These are phyloP conservation scores for Thripadectes ignobilis DNA, from an alignment of 2,797 vertebrate genomes.

Conservation along the genomic window DNA sequence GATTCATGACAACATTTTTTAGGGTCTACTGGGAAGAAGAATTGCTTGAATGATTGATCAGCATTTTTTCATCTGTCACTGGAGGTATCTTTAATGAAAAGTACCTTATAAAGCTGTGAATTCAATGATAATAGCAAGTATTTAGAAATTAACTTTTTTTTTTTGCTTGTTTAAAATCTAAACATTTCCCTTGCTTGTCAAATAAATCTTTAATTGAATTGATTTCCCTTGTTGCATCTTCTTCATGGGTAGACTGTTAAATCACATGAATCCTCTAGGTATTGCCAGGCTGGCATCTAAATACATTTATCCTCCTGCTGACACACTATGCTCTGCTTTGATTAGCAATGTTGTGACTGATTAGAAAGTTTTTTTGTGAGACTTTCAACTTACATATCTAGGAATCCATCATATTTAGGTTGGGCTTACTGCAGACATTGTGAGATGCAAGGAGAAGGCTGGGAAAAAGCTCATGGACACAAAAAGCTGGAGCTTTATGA, in stretches of 20 bases:
- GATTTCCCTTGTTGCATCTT: constrained; percentile 23
- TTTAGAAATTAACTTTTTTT: constrained; percentile 6
- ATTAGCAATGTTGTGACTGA: background rate
- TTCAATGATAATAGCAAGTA: constrained; percentile 18
- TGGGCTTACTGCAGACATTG: background rate
- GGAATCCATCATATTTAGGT: background rate
- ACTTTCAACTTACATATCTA: background rate
- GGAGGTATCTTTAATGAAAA: constrained; percentile 45
- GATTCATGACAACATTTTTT: constrained; percentile 70
- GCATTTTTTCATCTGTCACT: constrained; percentile 63
- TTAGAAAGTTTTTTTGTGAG: background rate
- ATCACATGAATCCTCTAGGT: constrained; percentile 1
- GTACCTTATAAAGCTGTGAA: background rate
- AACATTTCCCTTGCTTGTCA: constrained; percentile 46
- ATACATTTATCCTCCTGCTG: constrained; percentile 16
- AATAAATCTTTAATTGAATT: constrained; percentile 57
- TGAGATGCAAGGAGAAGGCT: background rate
- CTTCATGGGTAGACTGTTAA: constrained; percentile 16
- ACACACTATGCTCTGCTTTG: background rate
- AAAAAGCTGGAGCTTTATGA: background rate
- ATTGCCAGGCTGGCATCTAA: constrained; percentile 26
- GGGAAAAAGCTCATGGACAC: background rate
- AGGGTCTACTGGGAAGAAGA: constrained; percentile 60
- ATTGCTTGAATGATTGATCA: constrained; percentile 69
- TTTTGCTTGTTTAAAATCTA: constrained; percentile 38